These are phyloP conservation scores for Bergia puertoricense DNA, from an alignment of 92 coral and sea anemone species.

Conservation along the genomic window DNA sequence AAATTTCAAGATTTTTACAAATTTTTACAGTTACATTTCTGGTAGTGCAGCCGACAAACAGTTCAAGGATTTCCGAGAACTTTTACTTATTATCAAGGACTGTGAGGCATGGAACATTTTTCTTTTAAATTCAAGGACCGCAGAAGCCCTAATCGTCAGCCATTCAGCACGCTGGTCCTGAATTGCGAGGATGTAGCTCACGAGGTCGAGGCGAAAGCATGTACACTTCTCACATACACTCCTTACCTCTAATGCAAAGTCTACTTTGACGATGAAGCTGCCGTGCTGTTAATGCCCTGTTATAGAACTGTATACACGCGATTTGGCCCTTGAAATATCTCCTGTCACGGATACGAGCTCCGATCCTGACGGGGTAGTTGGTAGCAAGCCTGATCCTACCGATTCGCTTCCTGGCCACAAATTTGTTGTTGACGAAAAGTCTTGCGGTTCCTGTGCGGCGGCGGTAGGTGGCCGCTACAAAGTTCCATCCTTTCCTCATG, in stretches of 20 bases:
- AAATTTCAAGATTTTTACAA: too few species aligned
- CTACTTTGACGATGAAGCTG: slow-evolving; percentile 44
- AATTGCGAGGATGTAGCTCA: too few species aligned
- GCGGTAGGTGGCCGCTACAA: slow-evolving; percentile 67
- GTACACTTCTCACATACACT: not conserved
- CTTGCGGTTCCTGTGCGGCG: slow-evolving; percentile 63
- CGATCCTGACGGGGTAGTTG: slow-evolving; percentile 66
- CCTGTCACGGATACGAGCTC: slow-evolving; percentile 54
- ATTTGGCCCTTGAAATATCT: slow-evolving; percentile 71
- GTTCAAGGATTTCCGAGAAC: too few species aligned
- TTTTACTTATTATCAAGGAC: too few species aligned
- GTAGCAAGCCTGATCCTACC: slow-evolving; percentile 74
- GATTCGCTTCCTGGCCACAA: slow-evolving; percentile 48
- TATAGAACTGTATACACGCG: slow-evolving; percentile 75
- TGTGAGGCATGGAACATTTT: too few species aligned
- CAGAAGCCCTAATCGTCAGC: not conserved
- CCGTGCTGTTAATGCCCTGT: slow-evolving; percentile 53
- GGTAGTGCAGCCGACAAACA: too few species aligned
- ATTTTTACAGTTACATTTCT: too few species aligned
- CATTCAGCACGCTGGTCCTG: not conserved
- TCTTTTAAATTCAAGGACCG: too few species aligned
- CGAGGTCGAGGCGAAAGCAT: not conserved
- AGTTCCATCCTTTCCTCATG: slow-evolving; percentile 52
- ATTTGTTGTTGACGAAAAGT: slow-evolving; percentile 54
- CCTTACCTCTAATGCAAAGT: slow-evolving; percentile 25